These are phyloP conservation scores for Eulithis prunata DNA, from an alignment of 2,888 invertebrate species.

Conservation along the genomic window DNA sequence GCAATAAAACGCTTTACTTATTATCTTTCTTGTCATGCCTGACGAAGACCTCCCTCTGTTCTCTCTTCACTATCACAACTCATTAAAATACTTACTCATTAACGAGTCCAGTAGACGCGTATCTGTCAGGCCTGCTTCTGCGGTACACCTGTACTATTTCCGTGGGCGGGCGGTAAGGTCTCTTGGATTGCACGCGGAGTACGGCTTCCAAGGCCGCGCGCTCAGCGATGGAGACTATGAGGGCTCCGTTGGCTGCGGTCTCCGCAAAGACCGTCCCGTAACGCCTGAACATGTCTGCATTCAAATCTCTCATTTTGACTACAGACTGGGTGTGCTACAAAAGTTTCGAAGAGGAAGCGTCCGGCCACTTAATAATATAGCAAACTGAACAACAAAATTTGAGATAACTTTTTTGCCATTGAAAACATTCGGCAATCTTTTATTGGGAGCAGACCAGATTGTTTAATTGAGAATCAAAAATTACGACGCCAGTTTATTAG, in stretches of 20 bases:
- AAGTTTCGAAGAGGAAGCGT: neutral
- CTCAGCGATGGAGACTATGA: slow-evolving; percentile 89
- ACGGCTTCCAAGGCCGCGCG: slow-evolving; percentile 90
- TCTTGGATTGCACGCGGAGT: slow-evolving; percentile 88
- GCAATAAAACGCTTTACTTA: slow-evolving; percentile 10
- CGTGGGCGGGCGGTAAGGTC: slow-evolving; percentile 92
- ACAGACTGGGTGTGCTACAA: slow-evolving; percentile 35
- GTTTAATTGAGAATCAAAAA: too few relatives aligned
- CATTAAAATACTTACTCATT: slow-evolving; percentile 88
- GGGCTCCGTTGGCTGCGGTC: slow-evolving; percentile 89
- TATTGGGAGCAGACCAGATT: too few relatives aligned
- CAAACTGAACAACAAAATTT: neutral
- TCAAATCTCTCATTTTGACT: slow-evolving; percentile 72
- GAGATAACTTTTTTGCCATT: neutral
- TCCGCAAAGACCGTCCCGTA: slow-evolving; percentile 92
- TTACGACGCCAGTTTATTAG: too few relatives aligned
- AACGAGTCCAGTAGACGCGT: slow-evolving; percentile 91
- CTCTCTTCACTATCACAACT: slow-evolving; percentile 34
- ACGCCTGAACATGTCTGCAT: slow-evolving; percentile 87
- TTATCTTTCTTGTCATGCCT: slow-evolving; percentile 20
- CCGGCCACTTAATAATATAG: neutral
- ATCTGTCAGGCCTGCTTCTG: slow-evolving; percentile 89
- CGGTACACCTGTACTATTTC: slow-evolving; percentile 92
- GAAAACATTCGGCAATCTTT: too few relatives aligned
- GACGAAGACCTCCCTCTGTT: slow-evolving; percentile 15